Evolutionary conservation across 2,113 vertebrate species (phyloP).

Genomic region (Brienomyrus brachyistius): DNA sequence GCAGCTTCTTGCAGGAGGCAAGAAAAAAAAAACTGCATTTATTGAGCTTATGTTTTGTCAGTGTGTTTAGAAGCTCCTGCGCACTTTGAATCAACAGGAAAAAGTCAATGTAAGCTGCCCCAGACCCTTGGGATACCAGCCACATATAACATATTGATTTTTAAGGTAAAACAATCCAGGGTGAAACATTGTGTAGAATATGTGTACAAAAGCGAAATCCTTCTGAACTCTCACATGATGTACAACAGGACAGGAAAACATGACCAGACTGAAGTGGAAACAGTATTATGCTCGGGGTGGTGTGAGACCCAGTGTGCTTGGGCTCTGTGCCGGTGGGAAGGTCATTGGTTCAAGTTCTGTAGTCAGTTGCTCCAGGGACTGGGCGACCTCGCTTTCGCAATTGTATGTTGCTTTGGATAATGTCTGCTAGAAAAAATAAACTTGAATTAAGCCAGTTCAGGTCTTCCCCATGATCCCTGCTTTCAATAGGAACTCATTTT

Average conservation of each 20-base stretch:
- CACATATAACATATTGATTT: conserved; percentile 1
- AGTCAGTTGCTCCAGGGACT: background rate
- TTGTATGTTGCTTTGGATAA: background rate
- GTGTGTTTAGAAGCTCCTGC: background rate
- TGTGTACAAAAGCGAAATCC: background rate
- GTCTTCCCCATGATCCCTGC: conserved; percentile 48
- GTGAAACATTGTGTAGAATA: background rate
- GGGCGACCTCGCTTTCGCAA: background rate
- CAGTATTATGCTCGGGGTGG: background rate
- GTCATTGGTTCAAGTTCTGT: background rate
- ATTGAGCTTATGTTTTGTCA: background rate
- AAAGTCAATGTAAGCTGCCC: background rate
- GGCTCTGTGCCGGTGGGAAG: background rate
- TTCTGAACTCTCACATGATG: background rate
- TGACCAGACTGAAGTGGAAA: background rate
- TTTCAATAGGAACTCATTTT: conserved; percentile 51
- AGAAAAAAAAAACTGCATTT: background rate
- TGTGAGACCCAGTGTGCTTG: background rate
- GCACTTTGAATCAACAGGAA: background rate
- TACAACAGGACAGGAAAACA: background rate
- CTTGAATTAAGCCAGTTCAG: background rate
- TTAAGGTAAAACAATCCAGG: background rate
- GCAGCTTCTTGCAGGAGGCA: background rate
- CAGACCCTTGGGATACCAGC: background rate
- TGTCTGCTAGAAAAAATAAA: background rate